phyloP scores from a whole-genome alignment of 2,113 vertebrate genomes.

The Actenoides hombroni region DNA sequence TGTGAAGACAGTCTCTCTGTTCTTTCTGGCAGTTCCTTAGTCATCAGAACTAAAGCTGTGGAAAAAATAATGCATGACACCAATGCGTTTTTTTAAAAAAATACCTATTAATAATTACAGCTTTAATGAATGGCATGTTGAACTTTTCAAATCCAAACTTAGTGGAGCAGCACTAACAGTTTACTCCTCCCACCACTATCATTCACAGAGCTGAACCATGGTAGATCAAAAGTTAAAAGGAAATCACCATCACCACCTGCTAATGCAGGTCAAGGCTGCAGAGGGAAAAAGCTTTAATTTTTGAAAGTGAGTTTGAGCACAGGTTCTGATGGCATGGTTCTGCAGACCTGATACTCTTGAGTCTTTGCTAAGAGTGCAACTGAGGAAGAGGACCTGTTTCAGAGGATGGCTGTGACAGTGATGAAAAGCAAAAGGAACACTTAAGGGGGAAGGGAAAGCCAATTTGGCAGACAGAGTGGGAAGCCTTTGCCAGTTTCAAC shows the following conservation, averaged over 20 bases:
- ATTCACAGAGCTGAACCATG: too few species aligned
- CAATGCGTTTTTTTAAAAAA: neutral
- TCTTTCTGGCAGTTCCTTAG: neutral
- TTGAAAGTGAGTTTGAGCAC: neutral
- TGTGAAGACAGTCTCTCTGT: neutral
- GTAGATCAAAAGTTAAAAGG: too few species aligned
- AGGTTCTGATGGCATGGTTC: neutral
- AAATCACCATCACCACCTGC: too few species aligned
- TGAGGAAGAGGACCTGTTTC: neutral
- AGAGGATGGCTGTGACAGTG: neutral
- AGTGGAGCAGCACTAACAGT: neutral
- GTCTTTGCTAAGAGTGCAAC: neutral
- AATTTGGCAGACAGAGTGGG: neutral
- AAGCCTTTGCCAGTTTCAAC: neutral
- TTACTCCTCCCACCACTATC: neutral
- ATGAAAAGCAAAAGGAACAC: neutral
- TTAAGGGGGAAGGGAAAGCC: neutral
- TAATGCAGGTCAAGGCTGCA: neutral
- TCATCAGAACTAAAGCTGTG: constrained; percentile 14
- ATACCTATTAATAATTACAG: constrained; percentile 37
- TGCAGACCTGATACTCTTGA: neutral
- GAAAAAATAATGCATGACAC: neutral
- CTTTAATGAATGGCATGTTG: neutral
- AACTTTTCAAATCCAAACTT: constrained; percentile 14
- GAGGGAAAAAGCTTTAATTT: neutral